These are phyloP conservation scores for Itoplectis maculator DNA, from an alignment of 2,888 invertebrate genomes.

Conservation along the genomic window DNA sequence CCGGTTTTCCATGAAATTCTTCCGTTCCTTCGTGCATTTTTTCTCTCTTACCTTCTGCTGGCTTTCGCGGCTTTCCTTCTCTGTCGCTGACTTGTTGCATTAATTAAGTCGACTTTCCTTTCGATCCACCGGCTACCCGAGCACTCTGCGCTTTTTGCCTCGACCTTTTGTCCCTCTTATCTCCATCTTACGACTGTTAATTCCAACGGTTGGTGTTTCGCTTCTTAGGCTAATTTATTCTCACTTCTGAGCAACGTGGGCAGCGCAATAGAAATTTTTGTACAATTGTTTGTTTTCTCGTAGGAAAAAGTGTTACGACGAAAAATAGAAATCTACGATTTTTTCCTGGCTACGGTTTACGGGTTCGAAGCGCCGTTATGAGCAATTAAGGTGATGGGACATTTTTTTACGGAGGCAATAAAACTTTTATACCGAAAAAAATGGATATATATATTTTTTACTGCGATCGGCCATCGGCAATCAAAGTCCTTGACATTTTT, in stretches of 20 bases:
- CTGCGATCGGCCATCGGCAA: not conserved
- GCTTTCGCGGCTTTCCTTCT: not conserved
- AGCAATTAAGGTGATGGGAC: too few species aligned
- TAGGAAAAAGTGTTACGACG: too few species aligned
- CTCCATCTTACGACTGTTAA: not conserved
- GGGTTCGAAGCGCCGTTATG: too few species aligned
- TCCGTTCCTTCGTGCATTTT: constrained; percentile 9
- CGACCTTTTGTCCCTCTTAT: not conserved
- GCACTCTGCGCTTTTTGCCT: not conserved
- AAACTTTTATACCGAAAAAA: too few species aligned
- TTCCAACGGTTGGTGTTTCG: not conserved
- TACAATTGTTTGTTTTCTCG: not conserved
- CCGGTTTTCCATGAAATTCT: not conserved
- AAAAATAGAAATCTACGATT: too few species aligned
- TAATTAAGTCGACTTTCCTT: constrained; percentile 44
- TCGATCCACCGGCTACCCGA: not conserved
- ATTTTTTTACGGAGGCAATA: too few species aligned
- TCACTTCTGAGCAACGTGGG: not conserved
- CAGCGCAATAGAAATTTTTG: not conserved
- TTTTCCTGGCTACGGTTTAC: too few species aligned
- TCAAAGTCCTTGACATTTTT: not conserved
- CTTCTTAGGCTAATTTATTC: not conserved
- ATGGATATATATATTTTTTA: too few species aligned
- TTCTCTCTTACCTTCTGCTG: not conserved
- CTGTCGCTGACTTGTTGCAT: constrained; percentile 14